A percentile compares a stretch with the other conserved stretches of the same genome.
Conservation (phyloP, 2,888 invertebrate genomes). For the Steinernema carpocapsae region DNA sequence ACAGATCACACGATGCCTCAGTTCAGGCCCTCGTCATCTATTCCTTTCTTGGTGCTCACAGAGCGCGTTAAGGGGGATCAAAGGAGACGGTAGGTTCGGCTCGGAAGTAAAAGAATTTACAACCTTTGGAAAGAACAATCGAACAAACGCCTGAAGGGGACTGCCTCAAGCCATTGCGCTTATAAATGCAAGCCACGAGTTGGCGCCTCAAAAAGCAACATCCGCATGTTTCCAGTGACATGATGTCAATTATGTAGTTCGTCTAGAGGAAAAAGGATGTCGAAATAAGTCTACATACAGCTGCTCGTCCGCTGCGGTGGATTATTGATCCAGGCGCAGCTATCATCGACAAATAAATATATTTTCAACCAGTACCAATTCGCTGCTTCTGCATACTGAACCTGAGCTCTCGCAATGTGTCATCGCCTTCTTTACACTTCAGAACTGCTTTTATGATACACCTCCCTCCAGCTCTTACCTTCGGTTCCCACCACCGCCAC, state of each 20-base stretch:
- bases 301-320: slow-evolving; percentile 11
- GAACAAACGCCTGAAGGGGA: background rate
- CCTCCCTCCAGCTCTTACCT: background rate
- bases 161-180: background rate
- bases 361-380: slow-evolving; percentile 8
- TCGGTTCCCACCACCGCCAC: background rate
- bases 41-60: too few species aligned
- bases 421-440: slow-evolving; percentile 9
- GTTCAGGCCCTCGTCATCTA: background rate
- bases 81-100: background rate
- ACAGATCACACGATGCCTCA: background rate
- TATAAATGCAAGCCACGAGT: background rate
- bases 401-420: slow-evolving; percentile 1
- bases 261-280: background rate
- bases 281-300: slow-evolving; percentile 24
- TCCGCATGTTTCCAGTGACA: background rate
- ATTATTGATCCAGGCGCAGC: slow-evolving; percentile 12
- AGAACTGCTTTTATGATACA: background rate
- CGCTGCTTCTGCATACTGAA: background rate
- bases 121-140: background rate
- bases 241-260: slow-evolving; percentile 2
- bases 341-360: background rate
- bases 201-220: background rate
- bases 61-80: too few species aligned
- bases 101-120: background rate